Base-by-base conservation (phyloP, 2,113 vertebrate genomes). In the Mohoua ochrocephala region DNA sequence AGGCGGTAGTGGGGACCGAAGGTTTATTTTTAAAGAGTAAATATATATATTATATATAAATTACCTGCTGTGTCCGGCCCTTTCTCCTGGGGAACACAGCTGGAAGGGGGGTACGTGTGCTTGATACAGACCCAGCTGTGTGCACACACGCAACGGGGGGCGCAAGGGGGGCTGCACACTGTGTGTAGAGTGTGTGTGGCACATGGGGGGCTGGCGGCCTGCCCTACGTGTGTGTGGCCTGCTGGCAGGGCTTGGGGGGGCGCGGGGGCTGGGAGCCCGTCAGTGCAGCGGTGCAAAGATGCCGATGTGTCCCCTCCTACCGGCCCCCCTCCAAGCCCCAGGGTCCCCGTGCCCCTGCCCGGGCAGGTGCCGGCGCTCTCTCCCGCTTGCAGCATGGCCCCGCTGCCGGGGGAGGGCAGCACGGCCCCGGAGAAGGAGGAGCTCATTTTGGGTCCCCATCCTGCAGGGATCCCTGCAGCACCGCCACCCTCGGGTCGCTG, bases 21-120 rank as follows among this genome's bases (percentile, higher is more conserved):
- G 96, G 96, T 96, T 95, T 96, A 96, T 96, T 96, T 96, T 96
- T 96, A 95, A 95, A 95, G 96, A 96, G 94, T 95, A 96, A 96
- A 96, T 95, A 95, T 95, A 96, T 96, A 96, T 96, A 95, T 95
- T 95, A 95, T 96, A 94, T 96, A 96, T 95, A 96, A 96, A 96
- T 95, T 96, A 94, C 26, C 47, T 75, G 83, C 89, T 6, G 47
- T 30, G 84, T 94, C 90, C 0, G 8, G 50, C 61, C 33, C 49
- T 83, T 85, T 86, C 35, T 94, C 67, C 17, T 61, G 70, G 45
- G 60, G 42, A 68, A 5, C 60, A 54, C 53, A 76, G 49, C 37
- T 63, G 49, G 10, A 18, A 44, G 21, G 30, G 24, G 45, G 4
- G 3, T 9, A 2, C 49, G n/a, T 41, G 31, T 52, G 69, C 41